A percentile compares a stretch with the other conserved stretches of the same genome.
These are phyloP conservation scores for Scrobipalpa costella DNA, from an alignment of 2,888 invertebrate genomes.

Conservation along the genomic window DNA sequence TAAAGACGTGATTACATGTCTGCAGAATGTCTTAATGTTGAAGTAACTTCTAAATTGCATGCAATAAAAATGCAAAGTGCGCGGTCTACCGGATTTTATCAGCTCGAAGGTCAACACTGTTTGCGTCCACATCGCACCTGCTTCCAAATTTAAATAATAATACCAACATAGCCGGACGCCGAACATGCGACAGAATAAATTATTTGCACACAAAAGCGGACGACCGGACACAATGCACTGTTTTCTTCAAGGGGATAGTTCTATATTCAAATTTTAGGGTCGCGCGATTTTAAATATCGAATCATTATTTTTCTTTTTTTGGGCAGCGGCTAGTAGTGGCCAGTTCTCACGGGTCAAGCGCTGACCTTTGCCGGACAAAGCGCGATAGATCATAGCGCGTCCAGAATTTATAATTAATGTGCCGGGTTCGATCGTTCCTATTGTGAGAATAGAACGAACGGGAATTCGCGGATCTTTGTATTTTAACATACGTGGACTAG, in stretches of 20 bases:
- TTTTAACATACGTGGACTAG: slow-evolving; percentile 60
- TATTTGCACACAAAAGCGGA: slow-evolving; percentile 64
- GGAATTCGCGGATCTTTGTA: slow-evolving; percentile 63
- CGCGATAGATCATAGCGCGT: slow-evolving; percentile 61
- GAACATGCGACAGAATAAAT: slow-evolving; percentile 69
- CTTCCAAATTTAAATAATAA: slow-evolving; percentile 70
- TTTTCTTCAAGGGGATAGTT: slow-evolving; percentile 56
- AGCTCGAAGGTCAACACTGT: slow-evolving; percentile 69
- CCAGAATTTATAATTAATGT: slow-evolving; percentile 78
- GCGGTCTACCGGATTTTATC: slow-evolving; percentile 32
- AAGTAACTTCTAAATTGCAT: slow-evolving; percentile 28
- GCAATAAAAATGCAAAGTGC: slow-evolving; percentile 31
- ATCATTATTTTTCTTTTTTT: slow-evolving; percentile 52
- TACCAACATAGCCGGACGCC: slow-evolving; percentile 51
- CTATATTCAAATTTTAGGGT: slow-evolving; percentile 80
- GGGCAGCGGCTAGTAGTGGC: slow-evolving; percentile 51
- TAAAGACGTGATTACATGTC: too few relatives aligned
- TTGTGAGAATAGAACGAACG: slow-evolving; percentile 48
- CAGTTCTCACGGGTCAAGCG: slow-evolving; percentile 79
- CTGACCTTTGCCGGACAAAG: slow-evolving; percentile 72
- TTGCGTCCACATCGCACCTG: slow-evolving; percentile 64
- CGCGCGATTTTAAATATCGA: slow-evolving; percentile 54
- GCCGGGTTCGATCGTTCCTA: slow-evolving; percentile 48
- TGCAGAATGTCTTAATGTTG: not conserved
- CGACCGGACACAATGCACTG: slow-evolving; percentile 58